phyloP scores from a whole-genome alignment of 2,888 invertebrate species.

The Nowickia ferox region DNA sequence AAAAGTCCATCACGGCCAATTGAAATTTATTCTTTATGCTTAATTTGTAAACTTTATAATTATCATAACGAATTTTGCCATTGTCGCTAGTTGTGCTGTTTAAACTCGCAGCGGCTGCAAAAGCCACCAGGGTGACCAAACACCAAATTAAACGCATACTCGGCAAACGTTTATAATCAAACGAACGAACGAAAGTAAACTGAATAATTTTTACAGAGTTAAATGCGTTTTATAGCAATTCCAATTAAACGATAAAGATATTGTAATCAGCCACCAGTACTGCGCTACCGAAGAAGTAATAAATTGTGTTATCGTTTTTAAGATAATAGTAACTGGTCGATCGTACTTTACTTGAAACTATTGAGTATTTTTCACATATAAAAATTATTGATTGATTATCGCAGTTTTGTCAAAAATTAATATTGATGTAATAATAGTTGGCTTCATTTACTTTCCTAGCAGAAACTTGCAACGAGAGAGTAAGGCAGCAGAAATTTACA shows the following conservation, averaged over 20 bases:
- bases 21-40: constrained; percentile 84
- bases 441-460: no score
- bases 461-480: no score
- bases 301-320: not conserved
- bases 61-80: constrained; percentile 79
- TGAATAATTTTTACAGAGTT: constrained; percentile 20
- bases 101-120: constrained; percentile 72
- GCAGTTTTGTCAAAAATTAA: no score
- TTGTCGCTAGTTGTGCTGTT: constrained; percentile 57
- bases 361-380: no score
- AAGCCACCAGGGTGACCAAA: constrained; percentile 73
- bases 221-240: constrained; percentile 36
- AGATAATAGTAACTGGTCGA: not conserved
- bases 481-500: no score
- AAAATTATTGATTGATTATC: no score
- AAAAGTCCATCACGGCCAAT: constrained; percentile 81
- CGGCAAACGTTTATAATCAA: not conserved
- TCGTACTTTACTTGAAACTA: not conserved
- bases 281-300: no score
- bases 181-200: not conserved
- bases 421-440: no score
- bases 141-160: constrained; percentile 74
- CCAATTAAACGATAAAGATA: not conserved
- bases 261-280: not conserved
- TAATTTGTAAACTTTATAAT: constrained; percentile 79